phyloP scores from a whole-genome alignment of 2,797 vertebrate species.

The Takifugu ocellatus region DNA sequence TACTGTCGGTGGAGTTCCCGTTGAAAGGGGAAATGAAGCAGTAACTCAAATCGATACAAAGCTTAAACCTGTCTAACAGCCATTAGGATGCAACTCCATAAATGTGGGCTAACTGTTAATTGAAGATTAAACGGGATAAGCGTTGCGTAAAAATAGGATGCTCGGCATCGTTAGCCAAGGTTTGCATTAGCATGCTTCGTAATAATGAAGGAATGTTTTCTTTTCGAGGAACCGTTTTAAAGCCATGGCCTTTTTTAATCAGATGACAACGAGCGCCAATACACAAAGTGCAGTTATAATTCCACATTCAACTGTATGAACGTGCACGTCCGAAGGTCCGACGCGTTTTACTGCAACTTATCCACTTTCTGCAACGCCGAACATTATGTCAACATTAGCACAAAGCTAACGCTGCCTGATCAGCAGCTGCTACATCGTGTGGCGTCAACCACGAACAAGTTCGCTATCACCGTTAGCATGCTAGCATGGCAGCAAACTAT shows the following conservation, averaged over 20 bases:
- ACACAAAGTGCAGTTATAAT: neutral
- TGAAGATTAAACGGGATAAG: neutral
- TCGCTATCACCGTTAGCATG: constrained; percentile 34
- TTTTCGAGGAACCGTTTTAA: constrained; percentile 8
- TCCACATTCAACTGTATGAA: neutral
- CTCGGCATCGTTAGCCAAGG: constrained; percentile 9
- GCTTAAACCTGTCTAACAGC: neutral
- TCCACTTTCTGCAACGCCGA: constrained; percentile 1
- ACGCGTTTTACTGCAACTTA: constrained; percentile 9
- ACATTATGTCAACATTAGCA: constrained; percentile 49
- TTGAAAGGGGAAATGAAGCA: neutral
- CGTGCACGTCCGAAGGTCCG: rapidly evolving
- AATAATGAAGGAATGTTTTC: constrained; percentile 56
- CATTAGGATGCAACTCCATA: neutral
- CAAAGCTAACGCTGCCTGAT: constrained; percentile 27
- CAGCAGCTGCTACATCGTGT: constrained; percentile 40
- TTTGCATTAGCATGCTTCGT: constrained; percentile 49
- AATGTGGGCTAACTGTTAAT: neutral
- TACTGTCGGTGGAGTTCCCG: neutral
- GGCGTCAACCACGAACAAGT: constrained; percentile 37
- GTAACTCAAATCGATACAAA: neutral
- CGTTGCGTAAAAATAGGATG: neutral
- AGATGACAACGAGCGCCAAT: neutral
- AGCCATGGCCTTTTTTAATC: neutral
- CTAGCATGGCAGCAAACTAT: constrained; percentile 6